A percentile compares a stretch with the other conserved stretches of the same genome.
phyloP scores from a whole-genome alignment of 2,797 vertebrate genomes.

The Fringilla coelebs region DNA sequence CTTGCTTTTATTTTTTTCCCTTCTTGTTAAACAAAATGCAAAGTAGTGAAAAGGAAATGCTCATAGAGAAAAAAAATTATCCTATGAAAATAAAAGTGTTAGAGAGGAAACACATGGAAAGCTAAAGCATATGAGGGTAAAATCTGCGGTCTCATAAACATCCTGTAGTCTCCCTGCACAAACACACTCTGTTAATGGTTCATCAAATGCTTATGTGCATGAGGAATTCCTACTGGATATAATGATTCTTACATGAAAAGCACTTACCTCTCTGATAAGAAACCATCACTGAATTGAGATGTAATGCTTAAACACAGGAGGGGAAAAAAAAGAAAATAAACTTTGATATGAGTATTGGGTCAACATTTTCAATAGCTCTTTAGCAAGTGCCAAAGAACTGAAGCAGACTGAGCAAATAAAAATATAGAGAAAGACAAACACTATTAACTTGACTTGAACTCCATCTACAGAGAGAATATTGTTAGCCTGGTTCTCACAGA shows the following conservation, averaged over 20 bases:
- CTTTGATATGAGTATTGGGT: background rate
- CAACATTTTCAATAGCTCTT: background rate
- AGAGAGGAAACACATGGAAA: background rate
- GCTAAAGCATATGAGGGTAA: background rate
- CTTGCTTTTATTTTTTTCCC: background rate
- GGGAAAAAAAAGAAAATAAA: background rate
- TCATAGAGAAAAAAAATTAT: background rate
- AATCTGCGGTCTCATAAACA: background rate
- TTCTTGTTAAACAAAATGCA: background rate
- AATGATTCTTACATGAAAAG: background rate
- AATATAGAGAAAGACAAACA: conserved; percentile 21
- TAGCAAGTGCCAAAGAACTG: background rate
- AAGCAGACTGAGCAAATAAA: conserved; percentile 6
- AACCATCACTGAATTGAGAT: background rate
- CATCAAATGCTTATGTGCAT: background rate
- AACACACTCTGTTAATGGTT: background rate
- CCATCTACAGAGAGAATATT: background rate
- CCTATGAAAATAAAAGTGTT: background rate
- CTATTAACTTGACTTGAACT: background rate
- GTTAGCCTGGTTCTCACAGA: background rate
- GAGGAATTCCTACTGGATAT: background rate
- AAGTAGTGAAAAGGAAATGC: background rate
- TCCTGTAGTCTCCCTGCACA: background rate
- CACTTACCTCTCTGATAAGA: background rate
- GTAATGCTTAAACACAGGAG: background rate